Evolutionary conservation across 2,797 vertebrate genomes (phyloP), one percentile per base, ranked within the genome.

Genomic region (Siniperca obscura): DNA sequence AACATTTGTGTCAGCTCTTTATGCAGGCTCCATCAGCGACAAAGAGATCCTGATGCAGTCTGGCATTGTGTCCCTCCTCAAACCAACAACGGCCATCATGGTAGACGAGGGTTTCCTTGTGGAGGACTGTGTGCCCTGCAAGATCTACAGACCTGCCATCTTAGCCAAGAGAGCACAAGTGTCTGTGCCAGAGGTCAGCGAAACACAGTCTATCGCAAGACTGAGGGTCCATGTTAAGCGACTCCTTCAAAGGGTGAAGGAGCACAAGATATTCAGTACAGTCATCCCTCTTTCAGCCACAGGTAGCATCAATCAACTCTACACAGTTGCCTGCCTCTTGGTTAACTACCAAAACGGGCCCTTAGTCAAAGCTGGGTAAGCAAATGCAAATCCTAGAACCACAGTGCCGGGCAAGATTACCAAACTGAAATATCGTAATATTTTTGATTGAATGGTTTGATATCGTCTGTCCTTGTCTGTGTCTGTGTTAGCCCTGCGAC

Each of bases 1-100:
- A 8, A 70, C 44, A 17, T 81, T 81, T 53, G 61, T 81, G 44
- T 77, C 74, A 10, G 11, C 38, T 30, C 52, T 75, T 3, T 75
- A 56, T 57, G 55, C 36, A 50, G 65, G 60, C 10, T 13, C 8
- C 8, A 83, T 77, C 22, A 52, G 27, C 30, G 68, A 76, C 22
- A 61, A 27, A 40, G 48, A 70, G 34, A 36, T 74, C 6, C 14
- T 76, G 11, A 64, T 56, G 17, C 25, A 67, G 36, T 73, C 36
- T 53, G 55, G 56, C 3, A 25, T 62, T 2, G 25, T 60, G 1
- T 10, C 73, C 0, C 68, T 59, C 4, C 34, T 71, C 2, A 65
- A 71, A 2, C 67, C 80, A 12, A 11, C 62, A 0, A 48, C 56
- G 48, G 74, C 61, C 44, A 40, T 66, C 2, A 66, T 76, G 67